Evolutionary conservation across 2,113 vertebrate species (phyloP), one percentile per base, ranked within the genome.

Genomic region (Tauraco erythrolophus): DNA sequence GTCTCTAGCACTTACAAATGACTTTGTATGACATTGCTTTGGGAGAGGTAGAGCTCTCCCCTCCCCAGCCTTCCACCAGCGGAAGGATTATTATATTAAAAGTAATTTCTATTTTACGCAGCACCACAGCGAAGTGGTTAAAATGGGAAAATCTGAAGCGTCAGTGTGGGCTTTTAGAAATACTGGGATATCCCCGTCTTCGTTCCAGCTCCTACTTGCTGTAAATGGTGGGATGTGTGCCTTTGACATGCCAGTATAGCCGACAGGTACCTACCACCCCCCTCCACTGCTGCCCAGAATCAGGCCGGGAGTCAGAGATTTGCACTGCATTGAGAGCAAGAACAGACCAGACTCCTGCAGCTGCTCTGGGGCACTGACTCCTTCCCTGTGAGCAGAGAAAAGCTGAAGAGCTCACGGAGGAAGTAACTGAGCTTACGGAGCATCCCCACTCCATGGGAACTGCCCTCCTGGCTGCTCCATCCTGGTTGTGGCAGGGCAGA

Each of bases 341-440:
- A 68, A 43, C 27, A 53, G 33, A 37, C 11, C 0, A 3, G 22
- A 53, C 9, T 74, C 9, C 61, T 1, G 1, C 3, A 16, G 18
- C 8, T 27, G 37, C 46, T 75, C 30, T 57, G 70, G 15, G 24
- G 35, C 19, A 41, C 48, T n/a, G n/a, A 19, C 27, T 45, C 14
- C 35, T 37, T 81, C 51, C 51, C 45, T 51, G 18, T 9, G 4
- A 46, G 28, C 39, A 79, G 46, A 51, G 27, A 31, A 60, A 31
- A 65, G 28, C 19, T 53, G 45, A 75, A 75, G 37, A 39, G 28
- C 4, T 1, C 15, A 5, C 22, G 79, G 53, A 75, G 33, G 37
- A 37, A 62, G n/a, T 37, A 46, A 22, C 1, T 51, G 27, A 68
- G 33, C 23, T 83, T n/a, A 28, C 0, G 3, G 61, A 60, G 45